Conservation (phyloP, 2,888 invertebrate species). For the Onchidella celtica region DNA sequence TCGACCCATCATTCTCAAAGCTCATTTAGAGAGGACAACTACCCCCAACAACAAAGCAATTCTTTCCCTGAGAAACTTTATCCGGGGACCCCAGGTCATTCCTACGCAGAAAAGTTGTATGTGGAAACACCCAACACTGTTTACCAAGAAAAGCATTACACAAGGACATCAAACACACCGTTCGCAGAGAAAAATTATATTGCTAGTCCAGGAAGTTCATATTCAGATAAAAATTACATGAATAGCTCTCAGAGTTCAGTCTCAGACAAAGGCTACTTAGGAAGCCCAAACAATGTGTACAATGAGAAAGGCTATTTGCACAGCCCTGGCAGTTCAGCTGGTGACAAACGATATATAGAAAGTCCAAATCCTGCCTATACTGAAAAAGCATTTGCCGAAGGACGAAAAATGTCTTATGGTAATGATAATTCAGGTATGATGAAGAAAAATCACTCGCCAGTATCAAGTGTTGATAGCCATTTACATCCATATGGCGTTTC, state of each 20-base stretch:
- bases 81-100: neutral
- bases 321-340: constrained; percentile 17
- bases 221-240: constrained; percentile 35
- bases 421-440: constrained; percentile 32
- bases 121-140: constrained; percentile 18
- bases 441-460: constrained; percentile 38
- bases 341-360: constrained; percentile 29
- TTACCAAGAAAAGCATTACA: constrained; percentile 30
- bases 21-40: neutral
- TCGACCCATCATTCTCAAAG: constrained; percentile 7
- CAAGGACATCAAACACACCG: constrained; percentile 19
- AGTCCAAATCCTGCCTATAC: constrained; percentile 29
- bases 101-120: constrained; percentile 32
- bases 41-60: constrained; percentile 3
- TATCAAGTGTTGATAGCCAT: constrained; percentile 4
- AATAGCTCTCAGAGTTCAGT: constrained; percentile 6
- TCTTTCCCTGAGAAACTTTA: constrained; percentile 29
- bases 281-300: constrained; percentile 7
- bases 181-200: constrained; percentile 34
- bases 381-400: constrained; percentile 33
- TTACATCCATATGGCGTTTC: constrained; percentile 40
- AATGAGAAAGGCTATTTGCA: constrained; percentile 18
- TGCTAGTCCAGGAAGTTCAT: constrained; percentile 23
- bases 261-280: constrained; percentile 10
- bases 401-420: constrained; percentile 21